Evolutionary conservation across 2,888 invertebrate species (phyloP).

Genomic region (Coelopa pilipes): DNA sequence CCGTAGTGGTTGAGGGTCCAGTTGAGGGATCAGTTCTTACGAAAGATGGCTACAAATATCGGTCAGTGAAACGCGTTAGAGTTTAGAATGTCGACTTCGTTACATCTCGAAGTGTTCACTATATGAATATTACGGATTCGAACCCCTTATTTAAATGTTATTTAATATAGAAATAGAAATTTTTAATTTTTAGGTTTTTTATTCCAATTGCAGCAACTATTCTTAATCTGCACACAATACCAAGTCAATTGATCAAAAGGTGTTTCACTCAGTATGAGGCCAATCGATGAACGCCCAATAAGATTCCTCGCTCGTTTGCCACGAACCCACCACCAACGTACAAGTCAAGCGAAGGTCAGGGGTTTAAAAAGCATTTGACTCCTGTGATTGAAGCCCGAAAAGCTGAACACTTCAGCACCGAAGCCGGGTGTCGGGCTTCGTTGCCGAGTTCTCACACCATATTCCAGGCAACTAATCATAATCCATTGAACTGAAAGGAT

Average conservation of each 20-base stretch:
- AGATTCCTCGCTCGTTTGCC: too few relatives aligned
- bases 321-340: neutral
- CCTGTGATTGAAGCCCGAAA: conserved; percentile 37
- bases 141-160: neutral
- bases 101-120: too few relatives aligned
- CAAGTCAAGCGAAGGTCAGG: conserved; percentile 56
- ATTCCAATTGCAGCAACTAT: conserved; percentile 50
- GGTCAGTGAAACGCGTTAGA: conserved; percentile 10
- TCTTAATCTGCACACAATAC: neutral
- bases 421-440: conserved; percentile 1
- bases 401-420: conserved; percentile 8
- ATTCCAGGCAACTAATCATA: conserved; percentile 60
- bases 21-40: neutral
- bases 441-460: conserved; percentile 18
- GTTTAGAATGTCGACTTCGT: too few relatives aligned
- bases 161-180: neutral
- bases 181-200: neutral
- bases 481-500: conserved; percentile 60
- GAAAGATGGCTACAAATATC: conserved; percentile 21
- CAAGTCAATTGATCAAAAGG: too few relatives aligned
- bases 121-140: too few relatives aligned
- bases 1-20: conserved; percentile 9
- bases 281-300: too few relatives aligned
- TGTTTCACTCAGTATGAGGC: too few relatives aligned
- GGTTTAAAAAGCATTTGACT: conserved; percentile 63